Evolutionary conservation across 2,888 invertebrate genomes (phyloP).

Genomic region (Euzophera pinguis): DNA sequence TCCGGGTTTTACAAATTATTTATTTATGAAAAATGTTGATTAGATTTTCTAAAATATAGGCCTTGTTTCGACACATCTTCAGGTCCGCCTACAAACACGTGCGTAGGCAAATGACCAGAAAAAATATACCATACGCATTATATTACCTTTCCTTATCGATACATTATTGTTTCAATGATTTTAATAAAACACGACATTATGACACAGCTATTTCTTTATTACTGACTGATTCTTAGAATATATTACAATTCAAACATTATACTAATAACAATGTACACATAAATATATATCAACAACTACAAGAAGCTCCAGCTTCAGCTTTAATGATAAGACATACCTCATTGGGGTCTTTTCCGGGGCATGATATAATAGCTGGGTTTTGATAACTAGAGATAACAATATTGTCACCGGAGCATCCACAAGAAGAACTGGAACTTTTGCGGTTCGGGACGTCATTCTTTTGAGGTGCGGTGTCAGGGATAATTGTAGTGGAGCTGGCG

Average conservation of each 20-base stretch:
- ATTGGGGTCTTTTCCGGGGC: background rate
- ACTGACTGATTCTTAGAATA: slow-evolving; percentile 2
- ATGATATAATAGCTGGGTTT: slow-evolving; percentile 1
- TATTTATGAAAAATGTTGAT: background rate
- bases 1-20: background rate
- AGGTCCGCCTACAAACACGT: background rate
- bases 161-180: background rate
- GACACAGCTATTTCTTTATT: slow-evolving; percentile 13
- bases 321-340: slow-evolving; percentile 4
- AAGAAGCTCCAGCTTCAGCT: background rate
- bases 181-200: slow-evolving; percentile 1
- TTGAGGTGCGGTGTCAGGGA: background rate
- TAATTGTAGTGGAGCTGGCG: background rate
- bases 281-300: background rate
- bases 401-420: background rate
- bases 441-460: too few relatives aligned
- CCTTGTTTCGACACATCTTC: slow-evolving; percentile 6
- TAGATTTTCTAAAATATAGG: background rate
- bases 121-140: slow-evolving; percentile 5
- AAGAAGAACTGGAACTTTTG: background rate
- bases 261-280: background rate
- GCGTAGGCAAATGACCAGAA: slow-evolving; percentile 3
- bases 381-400: background rate
- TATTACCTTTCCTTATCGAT: slow-evolving; percentile 9
- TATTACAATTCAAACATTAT: slow-evolving; percentile 3